phyloP scores from a whole-genome alignment of 2,797 vertebrate species.

The Trematomus bernacchii region DNA sequence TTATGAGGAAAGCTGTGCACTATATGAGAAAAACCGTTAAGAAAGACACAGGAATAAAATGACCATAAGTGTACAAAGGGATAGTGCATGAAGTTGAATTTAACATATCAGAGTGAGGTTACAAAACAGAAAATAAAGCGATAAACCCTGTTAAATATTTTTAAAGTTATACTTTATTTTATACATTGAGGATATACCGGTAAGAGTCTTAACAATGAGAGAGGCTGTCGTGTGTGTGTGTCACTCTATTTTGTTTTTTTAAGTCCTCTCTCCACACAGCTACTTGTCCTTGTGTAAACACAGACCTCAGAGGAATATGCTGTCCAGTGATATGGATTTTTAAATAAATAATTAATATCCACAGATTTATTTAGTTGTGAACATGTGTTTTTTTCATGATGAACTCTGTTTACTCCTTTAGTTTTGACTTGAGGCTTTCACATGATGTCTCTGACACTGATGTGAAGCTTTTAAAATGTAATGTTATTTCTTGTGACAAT shows the following conservation, averaged over 20 bases:
- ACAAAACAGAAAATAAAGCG: background rate
- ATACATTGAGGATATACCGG: background rate
- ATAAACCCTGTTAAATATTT: background rate
- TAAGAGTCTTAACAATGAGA: no score
- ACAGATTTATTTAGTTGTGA: constrained; percentile 14
- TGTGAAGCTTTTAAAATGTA: background rate
- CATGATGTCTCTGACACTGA: constrained; percentile 13
- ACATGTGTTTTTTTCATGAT: constrained; percentile 17
- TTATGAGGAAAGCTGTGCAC: constrained; percentile 9
- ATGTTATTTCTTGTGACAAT: constrained; percentile 12
- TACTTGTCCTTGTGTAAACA: constrained; percentile 23
- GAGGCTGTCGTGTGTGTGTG: background rate
- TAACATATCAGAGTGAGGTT: background rate
- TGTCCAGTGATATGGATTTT: constrained; percentile 14
- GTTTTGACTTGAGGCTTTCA: background rate
- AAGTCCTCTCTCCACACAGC: background rate
- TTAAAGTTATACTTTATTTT: background rate
- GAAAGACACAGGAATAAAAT: constrained; percentile 17
- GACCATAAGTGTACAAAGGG: background rate
- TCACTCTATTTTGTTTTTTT: background rate
- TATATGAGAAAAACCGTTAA: constrained; percentile 18
- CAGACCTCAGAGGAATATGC: constrained; percentile 14
- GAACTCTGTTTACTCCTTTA: background rate
- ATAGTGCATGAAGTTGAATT: no score
- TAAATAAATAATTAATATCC: constrained; percentile 29